Evolutionary conservation across 2,888 invertebrate species (phyloP).

Genomic region (Amiota minor): DNA sequence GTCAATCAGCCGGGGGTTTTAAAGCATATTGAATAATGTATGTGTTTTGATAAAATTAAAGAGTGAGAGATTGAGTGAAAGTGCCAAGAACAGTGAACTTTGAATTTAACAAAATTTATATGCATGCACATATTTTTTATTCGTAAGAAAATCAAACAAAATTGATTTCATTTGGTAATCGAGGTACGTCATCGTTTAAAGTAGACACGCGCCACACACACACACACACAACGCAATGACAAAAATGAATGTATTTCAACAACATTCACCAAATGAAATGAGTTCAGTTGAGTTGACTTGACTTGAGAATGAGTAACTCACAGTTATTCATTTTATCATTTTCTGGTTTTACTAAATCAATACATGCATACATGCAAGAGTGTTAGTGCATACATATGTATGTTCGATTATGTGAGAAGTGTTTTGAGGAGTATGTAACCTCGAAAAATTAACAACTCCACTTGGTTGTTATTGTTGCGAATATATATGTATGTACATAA

Average conservation of each 20-base stretch:
- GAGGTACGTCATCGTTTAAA: conserved; percentile 58
- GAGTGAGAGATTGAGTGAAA: not conserved
- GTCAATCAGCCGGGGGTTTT: conserved; percentile 22
- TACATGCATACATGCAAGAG: not conserved
- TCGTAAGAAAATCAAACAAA: not conserved
- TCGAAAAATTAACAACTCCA: no score
- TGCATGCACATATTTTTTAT: conserved; percentile 32
- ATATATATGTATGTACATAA: not conserved
- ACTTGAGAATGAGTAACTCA: not conserved
- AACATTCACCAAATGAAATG: not conserved
- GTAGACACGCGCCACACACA: conserved; percentile 45
- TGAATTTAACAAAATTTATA: conserved; percentile 5
- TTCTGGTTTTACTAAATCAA: not conserved
- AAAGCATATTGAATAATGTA: not conserved
- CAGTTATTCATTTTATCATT: not conserved
- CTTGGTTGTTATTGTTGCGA: no score
- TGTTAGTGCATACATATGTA: not conserved
- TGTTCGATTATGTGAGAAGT: no score
- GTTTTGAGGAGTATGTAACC: no score
- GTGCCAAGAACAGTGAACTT: no score
- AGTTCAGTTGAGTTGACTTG: not conserved
- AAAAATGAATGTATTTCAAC: not conserved
- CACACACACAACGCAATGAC: not conserved
- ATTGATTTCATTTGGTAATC: conserved; percentile 37
- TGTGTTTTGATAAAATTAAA: conserved; percentile 34